Base-by-base conservation (phyloP, 2,888 invertebrate genomes). In the Hydropsyche betteni region DNA sequence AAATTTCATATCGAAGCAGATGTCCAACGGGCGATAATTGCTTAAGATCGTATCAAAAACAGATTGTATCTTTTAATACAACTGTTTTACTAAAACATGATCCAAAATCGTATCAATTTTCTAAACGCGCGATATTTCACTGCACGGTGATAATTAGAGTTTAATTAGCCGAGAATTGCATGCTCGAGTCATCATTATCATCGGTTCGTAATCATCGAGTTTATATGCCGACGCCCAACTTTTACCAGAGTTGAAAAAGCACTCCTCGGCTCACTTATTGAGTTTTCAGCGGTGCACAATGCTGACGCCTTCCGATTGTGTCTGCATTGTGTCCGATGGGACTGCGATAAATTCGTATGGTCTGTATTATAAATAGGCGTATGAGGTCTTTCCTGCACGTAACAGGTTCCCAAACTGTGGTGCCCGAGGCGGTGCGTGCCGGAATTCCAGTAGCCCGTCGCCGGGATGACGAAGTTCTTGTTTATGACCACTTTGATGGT, bases 381-480 rank as follows among this genome's bases (percentile, higher is more conserved):
- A 36, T 16, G 36, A 61, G 7, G 36, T 34, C 64, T 55, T 55
- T 16, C 55, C 16, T 55, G 16, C 55, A 55, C 55, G 55, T 55
- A 34, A 64, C 64, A 36, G 36, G 64, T 64, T 34, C 75, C 72
- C 77, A 77, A 77, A 74, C 72, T 69, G 75, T 75, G 72, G 69
- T 38, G 77, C 70, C 70, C 58, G 69, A 16, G 75, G 75, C 52
- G 69, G 69, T 78, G 76, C 78, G 76, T 78, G 78, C 78, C 74
- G 76, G 78, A 78, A 78, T 78, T 76, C 74, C 78, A 74, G 78
- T 76, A 74, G 75, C 76, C 55, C 74, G 68, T 68, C 74, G 68
- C 55, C 77, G 61, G 75, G 75, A 68, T 72, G 68, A 71, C 58
- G 75, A 68, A 68, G 71, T 77, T 34, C 36, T 64, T 34, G 70